phyloP scores from a whole-genome alignment of 2,797 vertebrate species.

The Coilia nasus region DNA sequence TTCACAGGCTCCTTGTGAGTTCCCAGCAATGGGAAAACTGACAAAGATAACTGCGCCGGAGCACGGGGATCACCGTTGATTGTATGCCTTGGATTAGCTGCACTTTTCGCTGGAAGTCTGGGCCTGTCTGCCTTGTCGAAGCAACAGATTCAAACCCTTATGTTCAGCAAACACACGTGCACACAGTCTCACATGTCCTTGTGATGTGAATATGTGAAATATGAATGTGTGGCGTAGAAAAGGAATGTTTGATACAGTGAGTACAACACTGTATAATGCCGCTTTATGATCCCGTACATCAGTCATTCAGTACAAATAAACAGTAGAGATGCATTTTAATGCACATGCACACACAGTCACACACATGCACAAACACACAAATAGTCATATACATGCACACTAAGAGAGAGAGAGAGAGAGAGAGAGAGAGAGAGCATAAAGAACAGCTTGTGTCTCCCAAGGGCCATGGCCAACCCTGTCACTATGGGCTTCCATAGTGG shows the following conservation, averaged over 20 bases:
- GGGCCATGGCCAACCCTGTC: too few relatives aligned
- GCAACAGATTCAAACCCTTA: constrained; percentile 65
- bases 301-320: background rate
- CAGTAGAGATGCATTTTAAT: background rate
- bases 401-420: too few relatives aligned
- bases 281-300: background rate
- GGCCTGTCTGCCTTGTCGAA: constrained; percentile 67
- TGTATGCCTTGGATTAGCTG: constrained; percentile 21
- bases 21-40: constrained; percentile 17
- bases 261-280: background rate
- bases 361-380: background rate
- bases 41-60: constrained; percentile 24
- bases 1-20: too few relatives aligned
- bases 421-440: too few relatives aligned
- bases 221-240: too few relatives aligned
- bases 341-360: background rate
- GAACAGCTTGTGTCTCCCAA: too few relatives aligned
- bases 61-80: constrained; percentile 28
- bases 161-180: constrained; percentile 43
- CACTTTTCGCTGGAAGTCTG: background rate
- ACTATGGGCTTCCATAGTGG: too few relatives aligned
- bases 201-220: background rate
- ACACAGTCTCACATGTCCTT: background rate
- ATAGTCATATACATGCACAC: too few relatives aligned
- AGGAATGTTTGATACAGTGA: background rate